Conservation (phyloP, 1,140 invertebrate species). For the Venustaconcha ellipsiformis region DNA sequence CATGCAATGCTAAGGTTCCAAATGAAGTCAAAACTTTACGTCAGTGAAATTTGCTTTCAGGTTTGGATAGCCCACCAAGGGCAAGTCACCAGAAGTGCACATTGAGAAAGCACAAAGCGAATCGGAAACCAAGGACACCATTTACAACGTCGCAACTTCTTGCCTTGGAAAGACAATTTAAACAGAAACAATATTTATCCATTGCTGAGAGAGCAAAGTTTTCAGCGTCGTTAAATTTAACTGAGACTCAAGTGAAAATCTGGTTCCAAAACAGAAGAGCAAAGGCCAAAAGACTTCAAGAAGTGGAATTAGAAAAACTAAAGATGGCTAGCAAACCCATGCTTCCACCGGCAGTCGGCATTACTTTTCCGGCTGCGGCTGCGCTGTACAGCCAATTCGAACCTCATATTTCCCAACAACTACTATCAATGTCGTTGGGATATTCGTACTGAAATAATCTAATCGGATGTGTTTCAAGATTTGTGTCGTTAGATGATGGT, state of each 20-base stretch:
- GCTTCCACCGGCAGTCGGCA: conserved; percentile 61
- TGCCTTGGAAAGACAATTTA: conserved; percentile 95
- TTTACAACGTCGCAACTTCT: conserved; percentile 96
- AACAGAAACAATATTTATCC: conserved; percentile 93
- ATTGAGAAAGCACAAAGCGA: conserved; percentile 93
- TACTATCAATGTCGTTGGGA: no score
- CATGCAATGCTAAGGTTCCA: no score
- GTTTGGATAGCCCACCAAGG: conserved; percentile 34
- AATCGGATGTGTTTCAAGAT: no score
- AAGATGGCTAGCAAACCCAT: conserved; percentile 73
- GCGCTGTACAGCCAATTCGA: conserved; percentile 13
- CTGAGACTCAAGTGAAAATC: conserved; percentile 92
- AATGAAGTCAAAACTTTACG: no score
- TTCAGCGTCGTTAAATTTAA: conserved; percentile 90
- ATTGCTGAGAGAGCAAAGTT: conserved; percentile 97
- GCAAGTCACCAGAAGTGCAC: conserved; percentile 82
- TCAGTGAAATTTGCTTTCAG: neutral
- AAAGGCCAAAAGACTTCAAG: conserved; percentile 93
- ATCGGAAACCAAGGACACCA: conserved; percentile 95
- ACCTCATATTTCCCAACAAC: no score
- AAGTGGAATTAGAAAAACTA: conserved; percentile 80
- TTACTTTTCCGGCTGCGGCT: conserved; percentile 52
- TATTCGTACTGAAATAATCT: no score
- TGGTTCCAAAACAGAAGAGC: conserved; percentile 97
- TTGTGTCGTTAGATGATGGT: no score